These are phyloP conservation scores for Darevskia nairensis DNA, from an alignment of 2,797 vertebrate species.

Conservation along the genomic window DNA sequence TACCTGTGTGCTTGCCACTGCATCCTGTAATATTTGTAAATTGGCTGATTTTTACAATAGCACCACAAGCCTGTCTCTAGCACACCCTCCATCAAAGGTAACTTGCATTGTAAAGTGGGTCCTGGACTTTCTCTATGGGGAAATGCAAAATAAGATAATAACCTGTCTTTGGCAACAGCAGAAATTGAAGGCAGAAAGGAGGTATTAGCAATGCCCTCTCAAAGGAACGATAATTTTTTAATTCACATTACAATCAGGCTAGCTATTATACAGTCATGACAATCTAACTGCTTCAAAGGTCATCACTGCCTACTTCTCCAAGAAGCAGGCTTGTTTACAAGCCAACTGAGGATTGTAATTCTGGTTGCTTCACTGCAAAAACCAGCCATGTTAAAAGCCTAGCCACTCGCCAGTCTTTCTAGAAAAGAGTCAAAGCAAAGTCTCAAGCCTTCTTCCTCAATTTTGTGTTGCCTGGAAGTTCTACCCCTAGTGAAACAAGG, in stretches of 20 bases:
- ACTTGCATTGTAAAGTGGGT: background rate
- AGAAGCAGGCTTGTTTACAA: slow-evolving; percentile 20
- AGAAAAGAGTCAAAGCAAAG: slow-evolving; percentile 16
- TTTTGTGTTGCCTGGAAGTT: slow-evolving; percentile 41
- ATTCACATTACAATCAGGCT: slow-evolving; percentile 19
- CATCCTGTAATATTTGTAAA: background rate
- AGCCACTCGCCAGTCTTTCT: slow-evolving; percentile 16
- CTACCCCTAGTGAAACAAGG: slow-evolving; percentile 57
- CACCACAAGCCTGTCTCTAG: background rate
- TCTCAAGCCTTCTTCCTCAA: background rate
- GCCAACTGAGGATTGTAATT: slow-evolving; percentile 34
- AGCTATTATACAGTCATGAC: background rate
- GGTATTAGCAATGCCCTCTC: slow-evolving; percentile 11
- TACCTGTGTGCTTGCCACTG: background rate
- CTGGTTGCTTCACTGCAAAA: slow-evolving; percentile 25
- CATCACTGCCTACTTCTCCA: slow-evolving; percentile 21
- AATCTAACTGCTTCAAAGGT: slow-evolving; percentile 12
- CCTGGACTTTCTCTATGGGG: background rate
- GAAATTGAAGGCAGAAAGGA: background rate
- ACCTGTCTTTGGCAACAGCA: background rate
- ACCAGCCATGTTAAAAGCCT: background rate
- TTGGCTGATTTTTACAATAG: background rate
- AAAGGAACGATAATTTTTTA: slow-evolving; percentile 5
- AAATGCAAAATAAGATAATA: background rate
- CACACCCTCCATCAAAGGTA: background rate